Evolutionary conservation across 2,888 invertebrate genomes (phyloP).

Genomic region (Cosmopolites sordidus): DNA sequence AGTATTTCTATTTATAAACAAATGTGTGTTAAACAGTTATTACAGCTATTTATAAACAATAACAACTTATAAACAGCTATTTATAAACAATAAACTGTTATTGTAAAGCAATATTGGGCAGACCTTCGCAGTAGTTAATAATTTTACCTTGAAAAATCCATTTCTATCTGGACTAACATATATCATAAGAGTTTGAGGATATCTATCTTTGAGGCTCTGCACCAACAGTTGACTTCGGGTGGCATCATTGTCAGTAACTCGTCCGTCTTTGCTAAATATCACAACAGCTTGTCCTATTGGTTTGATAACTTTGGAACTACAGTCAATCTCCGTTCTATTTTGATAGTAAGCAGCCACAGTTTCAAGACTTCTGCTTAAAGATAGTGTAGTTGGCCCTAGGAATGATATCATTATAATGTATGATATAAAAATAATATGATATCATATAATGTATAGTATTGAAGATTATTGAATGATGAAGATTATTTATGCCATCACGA

Average conservation of each 20-base stretch:
- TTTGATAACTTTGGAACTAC: slow-evolving; percentile 40
- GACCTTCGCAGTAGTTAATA: too few relatives aligned
- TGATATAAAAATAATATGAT: too few relatives aligned
- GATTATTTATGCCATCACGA: too few relatives aligned
- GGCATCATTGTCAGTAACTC: slow-evolving; percentile 48
- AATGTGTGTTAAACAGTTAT: too few relatives aligned
- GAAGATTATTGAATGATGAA: too few relatives aligned
- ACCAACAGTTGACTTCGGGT: slow-evolving; percentile 48
- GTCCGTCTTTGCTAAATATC: slow-evolving; percentile 46
- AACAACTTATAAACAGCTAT: too few relatives aligned
- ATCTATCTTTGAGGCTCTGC: slow-evolving; percentile 48
- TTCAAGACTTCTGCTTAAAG: slow-evolving; percentile 52
- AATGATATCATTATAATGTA: too few relatives aligned
- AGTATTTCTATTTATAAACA: too few relatives aligned
- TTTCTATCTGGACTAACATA: slow-evolving; percentile 48
- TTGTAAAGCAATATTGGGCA: too few relatives aligned
- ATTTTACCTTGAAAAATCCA: slow-evolving; percentile 15
- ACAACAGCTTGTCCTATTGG: slow-evolving; percentile 53
- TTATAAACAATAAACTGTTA: too few relatives aligned
- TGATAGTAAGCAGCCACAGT: slow-evolving; percentile 50
- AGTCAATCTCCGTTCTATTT: slow-evolving; percentile 49
- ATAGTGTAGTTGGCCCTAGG: slow-evolving; percentile 55
- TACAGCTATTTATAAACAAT: too few relatives aligned
- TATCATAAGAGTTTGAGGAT: slow-evolving; percentile 55
- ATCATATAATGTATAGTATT: too few relatives aligned